Evolutionary conservation across 2,797 vertebrate genomes (phyloP).

Genomic region (Luscinia megarhynchos): DNA sequence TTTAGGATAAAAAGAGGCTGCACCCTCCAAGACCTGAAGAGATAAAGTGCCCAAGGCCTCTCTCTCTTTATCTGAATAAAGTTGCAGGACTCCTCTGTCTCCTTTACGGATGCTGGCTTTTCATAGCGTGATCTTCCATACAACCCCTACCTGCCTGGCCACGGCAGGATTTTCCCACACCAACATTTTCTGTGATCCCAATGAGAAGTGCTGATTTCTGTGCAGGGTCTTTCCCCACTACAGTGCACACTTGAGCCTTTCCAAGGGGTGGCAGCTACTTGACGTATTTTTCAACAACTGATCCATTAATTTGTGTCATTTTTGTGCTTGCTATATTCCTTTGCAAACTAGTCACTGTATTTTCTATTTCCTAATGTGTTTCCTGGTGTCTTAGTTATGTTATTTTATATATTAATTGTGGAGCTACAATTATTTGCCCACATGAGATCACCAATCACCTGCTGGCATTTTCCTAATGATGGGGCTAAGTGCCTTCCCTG

Average conservation of each 20-base stretch:
- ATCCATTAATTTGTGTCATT: too few species aligned
- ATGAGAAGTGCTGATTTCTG: neutral
- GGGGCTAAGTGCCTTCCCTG: too few species aligned
- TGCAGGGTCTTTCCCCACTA: neutral
- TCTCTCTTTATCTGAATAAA: neutral
- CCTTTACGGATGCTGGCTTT: neutral
- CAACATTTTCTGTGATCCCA: neutral
- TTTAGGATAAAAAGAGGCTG: neutral
- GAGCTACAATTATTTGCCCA: too few species aligned
- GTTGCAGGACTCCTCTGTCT: neutral
- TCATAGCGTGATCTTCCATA: neutral
- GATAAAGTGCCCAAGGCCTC: neutral
- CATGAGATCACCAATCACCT: too few species aligned
- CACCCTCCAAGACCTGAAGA: neutral
- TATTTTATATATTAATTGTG: too few species aligned
- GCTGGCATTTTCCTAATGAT: too few species aligned
- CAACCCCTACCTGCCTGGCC: neutral
- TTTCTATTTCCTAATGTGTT: too few species aligned
- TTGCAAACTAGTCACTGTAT: too few species aligned
- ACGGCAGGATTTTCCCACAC: neutral
- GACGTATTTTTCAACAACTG: neutral
- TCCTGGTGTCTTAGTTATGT: too few species aligned
- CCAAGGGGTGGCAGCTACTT: slow-evolving; percentile 29
- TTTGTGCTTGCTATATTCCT: too few species aligned
- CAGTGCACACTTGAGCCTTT: neutral